Percentiles rank a stretch among this genome's conserved stretches.
Evolutionary conservation across 2,113 vertebrate species (phyloP).

Genomic region (Trochalopteron elliotii): DNA sequence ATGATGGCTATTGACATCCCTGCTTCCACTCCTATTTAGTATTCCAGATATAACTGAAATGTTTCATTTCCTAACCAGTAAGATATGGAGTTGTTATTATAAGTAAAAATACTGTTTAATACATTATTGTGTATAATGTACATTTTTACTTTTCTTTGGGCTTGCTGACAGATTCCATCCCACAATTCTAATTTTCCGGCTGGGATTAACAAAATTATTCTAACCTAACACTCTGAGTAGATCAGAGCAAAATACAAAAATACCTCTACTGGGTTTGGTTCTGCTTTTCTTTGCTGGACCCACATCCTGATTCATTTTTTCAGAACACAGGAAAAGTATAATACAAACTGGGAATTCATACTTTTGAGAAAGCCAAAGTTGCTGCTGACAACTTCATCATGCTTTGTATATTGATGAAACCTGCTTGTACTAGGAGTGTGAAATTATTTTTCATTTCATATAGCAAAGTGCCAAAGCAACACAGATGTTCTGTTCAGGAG

Average conservation of each 20-base stretch:
- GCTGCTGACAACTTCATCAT: neutral
- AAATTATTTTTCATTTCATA: constrained; percentile 43
- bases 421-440: neutral
- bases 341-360: neutral
- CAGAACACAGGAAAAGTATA: neutral
- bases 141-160: neutral
- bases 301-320: neutral
- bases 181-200: neutral
- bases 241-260: neutral
- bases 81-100: neutral
- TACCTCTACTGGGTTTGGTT: neutral
- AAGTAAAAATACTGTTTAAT: neutral
- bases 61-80: neutral
- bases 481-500: constrained; percentile 34
- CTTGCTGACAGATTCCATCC: neutral
- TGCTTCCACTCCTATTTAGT: neutral
- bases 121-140: neutral
- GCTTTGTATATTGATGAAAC: constrained; percentile 1
- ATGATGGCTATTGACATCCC: neutral
- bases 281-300: neutral
- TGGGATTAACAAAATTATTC: neutral
- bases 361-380: neutral
- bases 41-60: neutral
- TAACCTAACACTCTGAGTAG: accelerated
- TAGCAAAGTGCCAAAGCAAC: constrained; percentile 28